Evolutionary conservation across 2,888 invertebrate species (phyloP).

Genomic region (Dicyrtomina minuta): DNA sequence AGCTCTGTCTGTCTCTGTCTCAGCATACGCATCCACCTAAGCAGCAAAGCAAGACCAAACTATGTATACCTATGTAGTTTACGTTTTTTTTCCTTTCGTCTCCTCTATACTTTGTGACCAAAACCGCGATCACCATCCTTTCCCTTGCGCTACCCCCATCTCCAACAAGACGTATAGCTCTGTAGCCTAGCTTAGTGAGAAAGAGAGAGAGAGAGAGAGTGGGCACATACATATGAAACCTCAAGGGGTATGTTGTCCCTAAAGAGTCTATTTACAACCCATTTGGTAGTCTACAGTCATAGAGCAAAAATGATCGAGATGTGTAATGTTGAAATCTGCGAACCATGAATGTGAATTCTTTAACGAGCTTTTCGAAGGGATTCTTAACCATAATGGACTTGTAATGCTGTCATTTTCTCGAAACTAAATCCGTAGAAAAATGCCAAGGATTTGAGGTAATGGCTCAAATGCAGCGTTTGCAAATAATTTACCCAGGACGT

Average conservation of each 20-base stretch:
- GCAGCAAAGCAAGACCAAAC: background rate
- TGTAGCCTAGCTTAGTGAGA: background rate
- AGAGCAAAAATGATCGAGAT: slow-evolving; percentile 47
- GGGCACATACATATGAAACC: slow-evolving; percentile 11
- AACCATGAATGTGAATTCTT: slow-evolving; percentile 55
- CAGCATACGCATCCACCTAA: background rate
- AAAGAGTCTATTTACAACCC: slow-evolving; percentile 53
- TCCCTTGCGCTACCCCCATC: background rate
- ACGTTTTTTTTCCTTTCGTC: background rate
- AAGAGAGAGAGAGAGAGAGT: background rate
- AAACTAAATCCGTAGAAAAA: slow-evolving; percentile 53
- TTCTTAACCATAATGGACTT: slow-evolving; percentile 54
- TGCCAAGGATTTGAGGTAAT: slow-evolving; percentile 54
- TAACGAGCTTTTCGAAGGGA: slow-evolving; percentile 54
- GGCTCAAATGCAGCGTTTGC: slow-evolving; percentile 53
- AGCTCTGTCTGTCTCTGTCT: background rate
- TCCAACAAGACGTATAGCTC: background rate
- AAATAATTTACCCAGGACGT: slow-evolving; percentile 54
- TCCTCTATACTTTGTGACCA: too few species aligned
- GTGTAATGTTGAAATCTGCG: slow-evolving; percentile 48
- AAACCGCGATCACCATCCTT: background rate
- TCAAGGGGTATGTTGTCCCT: slow-evolving; percentile 39
- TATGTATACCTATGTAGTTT: background rate
- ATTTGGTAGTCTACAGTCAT: slow-evolving; percentile 45
- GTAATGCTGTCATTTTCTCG: slow-evolving; percentile 54